A percentile compares a stretch with the other conserved stretches of the same genome.
These are phyloP conservation scores for Anguilla japonica DNA, from an alignment of 2,113 vertebrate genomes.

Conservation along the genomic window DNA sequence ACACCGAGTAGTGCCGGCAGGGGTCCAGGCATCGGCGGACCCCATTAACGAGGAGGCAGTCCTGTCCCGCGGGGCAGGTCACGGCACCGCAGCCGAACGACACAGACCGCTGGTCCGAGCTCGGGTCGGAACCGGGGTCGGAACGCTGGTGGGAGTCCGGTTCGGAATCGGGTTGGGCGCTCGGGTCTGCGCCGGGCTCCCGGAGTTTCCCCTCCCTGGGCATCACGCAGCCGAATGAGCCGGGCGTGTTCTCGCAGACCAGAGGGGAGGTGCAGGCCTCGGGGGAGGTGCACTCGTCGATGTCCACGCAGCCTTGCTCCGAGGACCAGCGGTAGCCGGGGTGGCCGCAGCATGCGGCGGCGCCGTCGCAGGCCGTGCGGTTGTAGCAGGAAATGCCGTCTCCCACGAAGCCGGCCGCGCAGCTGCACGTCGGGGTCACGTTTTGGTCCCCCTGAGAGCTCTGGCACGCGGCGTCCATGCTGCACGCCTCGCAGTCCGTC, in stretches of 20 bases:
- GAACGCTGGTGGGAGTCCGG: no score
- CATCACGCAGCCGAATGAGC: constrained; percentile 45
- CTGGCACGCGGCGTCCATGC: constrained; percentile 40
- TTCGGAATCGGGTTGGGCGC: no score
- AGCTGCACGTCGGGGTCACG: constrained; percentile 45
- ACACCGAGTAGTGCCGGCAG: constrained; percentile 36
- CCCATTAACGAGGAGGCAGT: constrained; percentile 40
- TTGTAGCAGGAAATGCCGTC: constrained; percentile 55
- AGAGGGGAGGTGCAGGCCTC: constrained; percentile 27
- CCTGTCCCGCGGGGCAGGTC: constrained; percentile 40
- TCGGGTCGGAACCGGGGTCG: neutral
- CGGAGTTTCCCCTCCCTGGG: neutral
- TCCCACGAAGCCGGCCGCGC: constrained; percentile 56
- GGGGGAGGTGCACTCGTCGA: constrained; percentile 51
- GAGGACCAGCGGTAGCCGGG: constrained; percentile 51
- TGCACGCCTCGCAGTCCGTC: constrained; percentile 47
- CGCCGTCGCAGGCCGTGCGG: constrained; percentile 29
- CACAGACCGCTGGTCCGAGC: constrained; percentile 10
- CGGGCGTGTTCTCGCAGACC: constrained; percentile 52
- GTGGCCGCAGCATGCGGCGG: constrained; percentile 41
- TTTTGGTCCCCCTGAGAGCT: neutral
- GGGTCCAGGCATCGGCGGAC: constrained; percentile 42
- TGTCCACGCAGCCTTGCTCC: constrained; percentile 51
- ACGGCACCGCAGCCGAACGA: constrained; percentile 23
- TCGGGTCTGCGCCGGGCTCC: neutral